These are phyloP conservation scores for Netelia melanura DNA, from an alignment of 2,888 invertebrate species.

Conservation along the genomic window DNA sequence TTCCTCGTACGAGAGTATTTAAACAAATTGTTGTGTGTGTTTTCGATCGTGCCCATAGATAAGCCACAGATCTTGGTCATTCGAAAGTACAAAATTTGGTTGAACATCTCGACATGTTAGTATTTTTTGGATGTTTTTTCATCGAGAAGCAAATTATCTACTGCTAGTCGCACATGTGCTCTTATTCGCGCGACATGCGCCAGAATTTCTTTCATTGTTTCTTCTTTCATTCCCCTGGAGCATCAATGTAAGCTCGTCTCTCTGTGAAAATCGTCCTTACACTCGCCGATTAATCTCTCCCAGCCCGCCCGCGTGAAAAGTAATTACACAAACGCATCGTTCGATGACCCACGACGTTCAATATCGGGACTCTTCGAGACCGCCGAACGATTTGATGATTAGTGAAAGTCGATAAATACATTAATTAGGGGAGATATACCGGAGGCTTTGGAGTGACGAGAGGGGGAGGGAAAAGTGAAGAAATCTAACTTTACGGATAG, in stretches of 20 bases:
- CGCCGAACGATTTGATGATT: conserved; percentile 25
- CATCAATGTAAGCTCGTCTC: conserved; percentile 15
- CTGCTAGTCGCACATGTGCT: conserved; percentile 8
- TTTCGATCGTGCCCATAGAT: conserved; percentile 29
- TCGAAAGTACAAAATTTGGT: conserved; percentile 33
- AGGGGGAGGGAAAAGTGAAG: conserved; percentile 74
- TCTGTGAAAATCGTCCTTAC: background rate
- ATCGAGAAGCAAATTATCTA: conserved; percentile 10
- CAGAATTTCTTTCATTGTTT: conserved; percentile 10
- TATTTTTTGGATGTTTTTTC: background rate
- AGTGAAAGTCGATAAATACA: conserved; percentile 72
- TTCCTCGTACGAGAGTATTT: conserved; percentile 14
- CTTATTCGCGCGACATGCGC: background rate
- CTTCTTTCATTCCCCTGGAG: background rate
- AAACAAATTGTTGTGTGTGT: background rate
- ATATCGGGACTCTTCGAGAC: background rate
- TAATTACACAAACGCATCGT: conserved; percentile 6
- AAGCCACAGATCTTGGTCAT: conserved; percentile 16
- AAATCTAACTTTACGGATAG: conserved; percentile 79
- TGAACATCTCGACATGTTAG: background rate
- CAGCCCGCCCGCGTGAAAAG: conserved; percentile 1
- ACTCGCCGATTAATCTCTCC: background rate
- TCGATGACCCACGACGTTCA: background rate
- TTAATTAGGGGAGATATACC: conserved; percentile 70
- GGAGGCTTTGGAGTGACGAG: conserved; percentile 6